These are phyloP conservation scores for Monopis laevigella DNA, from an alignment of 2,888 invertebrate species.

Conservation along the genomic window DNA sequence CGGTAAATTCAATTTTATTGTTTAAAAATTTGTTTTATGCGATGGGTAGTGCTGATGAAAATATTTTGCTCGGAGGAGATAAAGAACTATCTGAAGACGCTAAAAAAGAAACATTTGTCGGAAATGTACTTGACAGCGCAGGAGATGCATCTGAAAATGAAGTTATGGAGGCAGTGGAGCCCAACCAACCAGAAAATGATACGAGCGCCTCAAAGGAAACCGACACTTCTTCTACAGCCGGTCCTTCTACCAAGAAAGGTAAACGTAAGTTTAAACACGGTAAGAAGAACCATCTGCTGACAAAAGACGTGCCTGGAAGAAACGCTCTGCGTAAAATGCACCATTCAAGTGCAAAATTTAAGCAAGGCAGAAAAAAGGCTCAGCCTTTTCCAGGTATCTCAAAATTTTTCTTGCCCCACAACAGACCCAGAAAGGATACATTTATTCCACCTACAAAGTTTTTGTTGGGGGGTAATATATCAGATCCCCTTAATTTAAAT, in stretches of 20 bases:
- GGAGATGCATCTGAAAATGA: constrained; percentile 25
- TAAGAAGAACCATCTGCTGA: constrained; percentile 45
- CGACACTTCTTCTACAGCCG: constrained; percentile 30
- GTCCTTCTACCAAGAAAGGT: constrained; percentile 44
- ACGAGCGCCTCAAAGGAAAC: constrained; percentile 41
- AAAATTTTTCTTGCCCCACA: constrained; percentile 79
- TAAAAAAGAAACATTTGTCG: constrained; percentile 28
- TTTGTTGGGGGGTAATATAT: constrained; percentile 92
- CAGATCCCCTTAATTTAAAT: constrained; percentile 93
- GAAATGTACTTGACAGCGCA: constrained; percentile 35
- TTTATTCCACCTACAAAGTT: constrained; percentile 93
- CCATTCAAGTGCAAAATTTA: constrained; percentile 53
- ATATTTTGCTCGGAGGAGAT: constrained; percentile 26
- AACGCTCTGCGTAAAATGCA: constrained; percentile 47
- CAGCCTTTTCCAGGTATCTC: constrained; percentile 74
- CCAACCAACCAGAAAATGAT: constrained; percentile 21
- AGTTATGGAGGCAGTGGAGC: not conserved
- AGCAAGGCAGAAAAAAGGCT: constrained; percentile 70
- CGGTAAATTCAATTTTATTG: constrained; percentile 54
- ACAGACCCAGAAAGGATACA: constrained; percentile 76
- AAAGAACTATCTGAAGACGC: constrained; percentile 29
- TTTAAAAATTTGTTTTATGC: no score
- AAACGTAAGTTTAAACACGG: constrained; percentile 57
- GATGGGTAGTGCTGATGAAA: constrained; percentile 57
- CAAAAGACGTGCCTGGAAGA: constrained; percentile 46